Evolutionary conservation across 2,888 invertebrate genomes (phyloP), one percentile per base, ranked within the genome.

Genomic region (Apantesis nais): DNA sequence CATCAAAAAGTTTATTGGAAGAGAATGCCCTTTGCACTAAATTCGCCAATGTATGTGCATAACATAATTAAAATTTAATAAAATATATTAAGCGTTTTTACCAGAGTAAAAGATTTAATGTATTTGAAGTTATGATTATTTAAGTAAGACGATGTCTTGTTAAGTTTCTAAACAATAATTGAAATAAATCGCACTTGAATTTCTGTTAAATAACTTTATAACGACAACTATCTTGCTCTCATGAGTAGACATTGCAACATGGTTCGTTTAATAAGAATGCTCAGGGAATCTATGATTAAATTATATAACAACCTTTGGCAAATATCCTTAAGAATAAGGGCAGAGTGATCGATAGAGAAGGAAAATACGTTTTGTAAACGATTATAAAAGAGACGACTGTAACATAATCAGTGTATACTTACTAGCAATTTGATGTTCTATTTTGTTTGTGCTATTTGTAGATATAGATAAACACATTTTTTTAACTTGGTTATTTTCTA

Each of bases 281-380:
- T 7, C 44, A 52, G 4, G 62, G 69, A 70, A 66, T 72, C 63
- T 70, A 25, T 70, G 55, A 73, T 67, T 39, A 64, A 61, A 67
- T 73, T 66, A 73, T 70, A 73, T 73, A 70, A 73, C 55, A 61
- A 66, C 41, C 60, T 68, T 70, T 70, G 22, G 68, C 58, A 66
- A 69, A 66, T 66, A 72, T 68, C 58, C 66, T 62, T 58, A 34
- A 67, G 31, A 72, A 48, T 67, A 63, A 69, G 63, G 60, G 34
- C 66, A 69, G 12, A 16, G 9, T 69, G 66, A 69, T 72, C 66
- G 66, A 72, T 72, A 39, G 44, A 55, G 66, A 66, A 31, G 66
- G 52, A 66, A 62, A 62, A 66, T 66, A 25, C 41, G 29, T 16
- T 31, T 62, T 65, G 29, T n/a, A n/a, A 65, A 65, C n/a, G 29